phyloP scores from a whole-genome alignment of 1,140 invertebrate species.

The Aphis craccivora region DNA sequence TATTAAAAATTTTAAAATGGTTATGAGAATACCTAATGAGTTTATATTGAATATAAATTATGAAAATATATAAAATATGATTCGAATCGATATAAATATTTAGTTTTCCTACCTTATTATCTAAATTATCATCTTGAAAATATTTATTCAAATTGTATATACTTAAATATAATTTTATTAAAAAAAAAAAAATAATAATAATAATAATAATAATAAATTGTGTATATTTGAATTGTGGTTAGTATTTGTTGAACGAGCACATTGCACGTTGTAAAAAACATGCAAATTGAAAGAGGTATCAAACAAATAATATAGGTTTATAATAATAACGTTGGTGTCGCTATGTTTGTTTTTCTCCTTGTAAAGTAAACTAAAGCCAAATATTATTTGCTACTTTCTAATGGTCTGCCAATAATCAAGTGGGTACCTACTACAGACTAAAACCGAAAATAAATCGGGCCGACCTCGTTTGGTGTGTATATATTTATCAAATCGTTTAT shows the following conservation, averaged over 20 bases:
- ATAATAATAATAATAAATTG: neutral
- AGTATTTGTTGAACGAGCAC: neutral
- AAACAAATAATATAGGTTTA: neutral
- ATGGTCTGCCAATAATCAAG: constrained; percentile 9
- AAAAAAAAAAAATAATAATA: neutral
- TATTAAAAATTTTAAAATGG: neutral
- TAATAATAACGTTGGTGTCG: neutral
- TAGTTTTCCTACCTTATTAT: neutral
- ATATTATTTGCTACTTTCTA: constrained; percentile 12
- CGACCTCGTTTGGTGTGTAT: neutral
- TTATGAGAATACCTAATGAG: neutral
- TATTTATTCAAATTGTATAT: neutral
- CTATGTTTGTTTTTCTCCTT: neutral
- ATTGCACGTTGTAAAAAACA: neutral
- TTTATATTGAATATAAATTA: neutral
- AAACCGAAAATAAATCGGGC: neutral
- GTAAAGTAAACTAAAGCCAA: neutral
- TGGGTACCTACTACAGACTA: neutral
- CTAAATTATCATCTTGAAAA: neutral
- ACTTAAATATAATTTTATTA: neutral
- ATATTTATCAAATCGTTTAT: neutral
- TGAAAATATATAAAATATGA: too few species aligned
- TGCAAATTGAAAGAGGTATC: neutral
- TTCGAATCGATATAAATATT: neutral
- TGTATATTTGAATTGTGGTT: neutral